Evolutionary conservation across 2,113 vertebrate species (phyloP).

Genomic region (Terrapene triunguis): DNA sequence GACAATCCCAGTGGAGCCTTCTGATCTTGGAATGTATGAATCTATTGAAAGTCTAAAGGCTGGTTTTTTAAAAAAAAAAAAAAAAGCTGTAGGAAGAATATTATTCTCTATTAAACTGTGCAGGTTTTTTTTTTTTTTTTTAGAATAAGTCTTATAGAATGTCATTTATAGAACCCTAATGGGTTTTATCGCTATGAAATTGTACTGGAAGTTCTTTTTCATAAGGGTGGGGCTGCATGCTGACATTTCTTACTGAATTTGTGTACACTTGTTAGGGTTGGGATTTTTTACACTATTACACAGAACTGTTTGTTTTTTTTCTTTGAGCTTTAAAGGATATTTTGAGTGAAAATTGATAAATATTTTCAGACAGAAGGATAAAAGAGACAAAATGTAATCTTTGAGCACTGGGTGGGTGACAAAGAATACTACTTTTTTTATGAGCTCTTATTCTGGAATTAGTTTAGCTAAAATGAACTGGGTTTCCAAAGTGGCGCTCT

Average conservation of each 20-base stretch:
- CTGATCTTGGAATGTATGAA: not conserved
- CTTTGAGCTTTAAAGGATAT: not conserved
- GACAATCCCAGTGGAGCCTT: not conserved
- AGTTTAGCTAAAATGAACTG: not conserved
- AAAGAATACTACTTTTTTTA: not conserved
- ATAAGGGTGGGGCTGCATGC: conserved; percentile 61
- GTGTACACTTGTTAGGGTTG: not conserved
- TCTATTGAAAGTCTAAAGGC: not conserved
- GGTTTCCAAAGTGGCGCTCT: not conserved
- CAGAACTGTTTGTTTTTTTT: conserved; percentile 23
- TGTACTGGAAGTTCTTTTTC: conserved; percentile 12
- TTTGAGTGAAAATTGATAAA: not conserved
- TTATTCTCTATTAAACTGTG: not conserved
- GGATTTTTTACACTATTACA: not conserved
- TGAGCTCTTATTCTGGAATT: not conserved
- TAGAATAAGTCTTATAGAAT: not conserved
- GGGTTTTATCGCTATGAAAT: not conserved
- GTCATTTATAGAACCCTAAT: not conserved
- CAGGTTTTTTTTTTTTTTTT: not conserved
- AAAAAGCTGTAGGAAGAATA: not conserved
- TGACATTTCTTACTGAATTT: conserved; percentile 13
- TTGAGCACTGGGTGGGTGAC: not conserved
- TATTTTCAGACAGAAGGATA: not conserved
- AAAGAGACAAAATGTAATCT: not conserved
- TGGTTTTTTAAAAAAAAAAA: not conserved